Conservation (phyloP, 2,797 vertebrate genomes). For the Lepus oiostolus region DNA sequence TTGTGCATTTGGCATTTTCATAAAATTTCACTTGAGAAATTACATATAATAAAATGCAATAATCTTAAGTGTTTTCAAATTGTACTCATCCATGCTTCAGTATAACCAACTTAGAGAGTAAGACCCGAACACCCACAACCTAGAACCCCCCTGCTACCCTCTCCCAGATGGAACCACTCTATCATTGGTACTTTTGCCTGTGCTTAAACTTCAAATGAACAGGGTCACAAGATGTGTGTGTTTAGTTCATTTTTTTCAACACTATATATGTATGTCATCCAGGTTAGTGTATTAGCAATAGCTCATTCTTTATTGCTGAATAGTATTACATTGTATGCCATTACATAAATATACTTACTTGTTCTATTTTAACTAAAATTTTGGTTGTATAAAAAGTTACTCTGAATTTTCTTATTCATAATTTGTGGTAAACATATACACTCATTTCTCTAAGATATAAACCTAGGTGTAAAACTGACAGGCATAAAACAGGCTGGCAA, state of each 20-base stretch:
- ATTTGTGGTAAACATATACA: not conserved
- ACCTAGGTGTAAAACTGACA: not conserved
- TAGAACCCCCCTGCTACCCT: not conserved
- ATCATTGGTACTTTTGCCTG: not conserved
- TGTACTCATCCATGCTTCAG: not conserved
- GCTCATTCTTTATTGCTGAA: not conserved
- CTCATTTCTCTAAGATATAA: not conserved
- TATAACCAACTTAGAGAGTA: not conserved
- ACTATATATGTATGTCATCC: not conserved
- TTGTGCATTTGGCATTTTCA: not conserved
- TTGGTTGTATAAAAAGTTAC: not conserved
- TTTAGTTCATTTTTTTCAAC: not conserved
- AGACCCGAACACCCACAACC: not conserved
- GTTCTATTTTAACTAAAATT: conserved; percentile 6
- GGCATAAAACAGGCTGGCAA: not conserved
- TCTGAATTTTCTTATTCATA: not conserved
- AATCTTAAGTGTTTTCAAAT: not conserved
- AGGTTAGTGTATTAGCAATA: not conserved
- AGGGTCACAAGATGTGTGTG: not conserved
- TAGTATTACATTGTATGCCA: not conserved
- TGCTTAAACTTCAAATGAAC: not conserved
- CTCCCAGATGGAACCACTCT: not conserved
- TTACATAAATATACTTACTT: not conserved
- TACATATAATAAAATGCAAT: not conserved
- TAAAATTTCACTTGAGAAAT: not conserved